Conservation (phyloP, 2,797 vertebrate species). For the Silurus aristotelis region DNA sequence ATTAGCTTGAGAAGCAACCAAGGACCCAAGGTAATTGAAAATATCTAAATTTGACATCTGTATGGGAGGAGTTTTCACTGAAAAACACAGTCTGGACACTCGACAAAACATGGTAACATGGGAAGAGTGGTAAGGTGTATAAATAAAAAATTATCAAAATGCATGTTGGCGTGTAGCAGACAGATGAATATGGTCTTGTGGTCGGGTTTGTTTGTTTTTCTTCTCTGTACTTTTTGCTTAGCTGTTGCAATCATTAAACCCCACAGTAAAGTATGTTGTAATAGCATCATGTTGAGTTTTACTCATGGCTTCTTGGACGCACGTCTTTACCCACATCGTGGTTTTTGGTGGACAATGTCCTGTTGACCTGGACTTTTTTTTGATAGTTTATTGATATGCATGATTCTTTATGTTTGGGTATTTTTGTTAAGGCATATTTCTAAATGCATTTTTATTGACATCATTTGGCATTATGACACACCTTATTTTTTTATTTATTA, state of each 20-base stretch:
- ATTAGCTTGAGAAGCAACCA: neutral
- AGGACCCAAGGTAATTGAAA: neutral
- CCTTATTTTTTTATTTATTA: neutral
- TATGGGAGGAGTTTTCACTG: neutral
- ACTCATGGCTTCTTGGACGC: neutral
- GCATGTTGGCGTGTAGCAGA: neutral
- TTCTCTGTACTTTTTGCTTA: no score
- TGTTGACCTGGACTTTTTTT: neutral
- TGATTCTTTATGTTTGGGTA: neutral
- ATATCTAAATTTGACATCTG: neutral
- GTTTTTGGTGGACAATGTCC: neutral
- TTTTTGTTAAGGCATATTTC: neutral
- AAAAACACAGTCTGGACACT: neutral
- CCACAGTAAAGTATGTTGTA: neutral
- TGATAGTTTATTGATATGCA: neutral
- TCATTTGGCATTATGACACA: neutral
- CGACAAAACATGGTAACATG: neutral
- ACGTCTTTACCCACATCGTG: neutral
- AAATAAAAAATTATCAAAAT: neutral
- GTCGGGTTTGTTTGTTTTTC: neutral
- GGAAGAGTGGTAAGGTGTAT: neutral
- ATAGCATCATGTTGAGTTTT: neutral
- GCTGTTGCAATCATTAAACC: neutral
- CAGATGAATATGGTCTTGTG: neutral
- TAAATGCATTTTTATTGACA: neutral